Base-by-base conservation (phyloP, 2,888 invertebrate species). In the Cataglyphis rosenhaueri region DNA sequence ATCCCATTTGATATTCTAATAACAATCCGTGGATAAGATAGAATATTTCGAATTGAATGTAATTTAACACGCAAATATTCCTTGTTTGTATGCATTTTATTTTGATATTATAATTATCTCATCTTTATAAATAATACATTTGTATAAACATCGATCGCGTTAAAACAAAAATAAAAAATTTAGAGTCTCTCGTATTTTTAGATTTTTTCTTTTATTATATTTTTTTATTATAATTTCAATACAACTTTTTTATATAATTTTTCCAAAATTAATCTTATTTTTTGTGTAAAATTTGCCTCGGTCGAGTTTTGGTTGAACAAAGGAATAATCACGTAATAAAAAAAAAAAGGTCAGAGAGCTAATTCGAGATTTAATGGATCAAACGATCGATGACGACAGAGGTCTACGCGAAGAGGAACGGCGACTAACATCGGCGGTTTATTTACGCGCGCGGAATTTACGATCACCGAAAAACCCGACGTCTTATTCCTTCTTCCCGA, bases 401-500 rank as follows among this genome's bases (percentile, higher is more conserved):
- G 35, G 15, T 25, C 32, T 57, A 59, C 57, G 41, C 35, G 41
- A 44, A 48, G 48, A 41, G 9, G 3, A 59, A 38, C 48, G 35
- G 57, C 66, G 64, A 66, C 48, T 59, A 75, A 76, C 48, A 44
- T 66, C 44, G 32, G 41, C 48, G 76, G 66, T 79, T 78, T 81
- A 70, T 83, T 83, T 83, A 64, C 65, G 61, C 35, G 12, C 32
- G 57, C 21, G 64, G 62, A 74, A 82, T 84, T 75, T 82, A 84
- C 64, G 84, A 82, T 82, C 74, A 18, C 66, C 76, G 64, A 75
- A 84, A 84, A 71, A 68, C 61, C 38, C 73, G 48, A 73, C 70
- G 61, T 78, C 68, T 83, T 85, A 70, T 83, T 70, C 78, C 35
- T 61, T 83, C 73, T 65, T 55, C n/a, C n/a, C 84, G 79, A 70